A percentile compares a stretch with the other conserved stretches of the same genome.
These are phyloP conservation scores for Merops nubicus DNA, from an alignment of 2,113 vertebrate genomes.

Conservation along the genomic window DNA sequence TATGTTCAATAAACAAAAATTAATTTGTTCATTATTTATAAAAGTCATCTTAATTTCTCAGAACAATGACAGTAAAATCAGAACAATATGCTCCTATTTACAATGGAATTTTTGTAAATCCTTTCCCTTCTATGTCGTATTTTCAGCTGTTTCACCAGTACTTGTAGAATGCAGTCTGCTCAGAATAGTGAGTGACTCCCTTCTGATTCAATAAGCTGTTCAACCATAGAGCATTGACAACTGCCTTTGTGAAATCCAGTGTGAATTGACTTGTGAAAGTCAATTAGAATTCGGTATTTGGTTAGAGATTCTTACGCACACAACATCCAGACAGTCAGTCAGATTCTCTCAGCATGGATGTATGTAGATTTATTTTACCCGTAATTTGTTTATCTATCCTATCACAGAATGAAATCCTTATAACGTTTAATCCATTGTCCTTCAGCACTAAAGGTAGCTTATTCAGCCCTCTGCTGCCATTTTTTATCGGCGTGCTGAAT, in stretches of 20 bases:
- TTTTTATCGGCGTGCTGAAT: background rate
- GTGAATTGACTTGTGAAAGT: constrained; percentile 62
- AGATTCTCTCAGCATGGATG: background rate
- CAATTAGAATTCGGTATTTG: constrained; percentile 63
- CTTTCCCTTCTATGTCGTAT: background rate
- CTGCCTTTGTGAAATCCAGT: constrained; percentile 61
- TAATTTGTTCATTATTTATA: background rate
- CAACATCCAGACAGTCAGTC: background rate
- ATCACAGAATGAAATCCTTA: background rate
- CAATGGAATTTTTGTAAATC: constrained; percentile 24
- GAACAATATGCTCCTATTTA: background rate
- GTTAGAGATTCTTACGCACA: constrained; percentile 26
- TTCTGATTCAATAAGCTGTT: constrained; percentile 58
- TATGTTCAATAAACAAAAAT: background rate
- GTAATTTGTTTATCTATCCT: constrained; percentile 31
- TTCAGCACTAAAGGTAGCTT: background rate
- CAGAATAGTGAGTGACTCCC: constrained; percentile 32
- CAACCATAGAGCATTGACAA: constrained; percentile 37
- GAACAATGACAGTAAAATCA: background rate
- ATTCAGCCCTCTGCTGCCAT: background rate
- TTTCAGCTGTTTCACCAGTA: constrained; percentile 15
- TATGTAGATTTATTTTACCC: background rate
- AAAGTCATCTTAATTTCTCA: background rate
- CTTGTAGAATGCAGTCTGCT: constrained; percentile 2
- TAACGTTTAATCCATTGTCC: background rate